Conservation (phyloP, 2,797 vertebrate genomes). For the Agapornis canus region DNA sequence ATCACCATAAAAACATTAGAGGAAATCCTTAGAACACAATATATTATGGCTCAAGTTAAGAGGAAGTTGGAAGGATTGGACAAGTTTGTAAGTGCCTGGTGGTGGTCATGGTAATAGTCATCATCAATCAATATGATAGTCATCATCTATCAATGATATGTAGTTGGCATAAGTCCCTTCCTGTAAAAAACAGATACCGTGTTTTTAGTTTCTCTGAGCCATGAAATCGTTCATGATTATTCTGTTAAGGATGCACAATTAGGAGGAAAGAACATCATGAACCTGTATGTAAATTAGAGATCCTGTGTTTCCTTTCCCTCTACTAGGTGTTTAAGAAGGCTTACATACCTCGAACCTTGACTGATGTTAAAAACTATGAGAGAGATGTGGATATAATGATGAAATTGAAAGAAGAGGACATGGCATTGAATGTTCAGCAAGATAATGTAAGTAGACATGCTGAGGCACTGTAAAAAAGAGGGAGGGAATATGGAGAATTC, state of each 20-base stretch:
- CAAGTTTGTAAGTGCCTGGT: neutral
- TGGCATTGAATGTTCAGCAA: constrained; percentile 77
- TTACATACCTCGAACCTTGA: constrained; percentile 89
- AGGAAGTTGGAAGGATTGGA: neutral
- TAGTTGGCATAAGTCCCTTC: neutral
- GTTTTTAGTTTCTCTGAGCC: neutral
- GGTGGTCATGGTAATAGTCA: neutral
- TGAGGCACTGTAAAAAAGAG: neutral
- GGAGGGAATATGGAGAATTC: neutral
- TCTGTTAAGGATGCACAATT: neutral
- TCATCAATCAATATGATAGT: neutral
- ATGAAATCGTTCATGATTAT: neutral
- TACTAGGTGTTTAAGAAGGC: constrained; percentile 89
- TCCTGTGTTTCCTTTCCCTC: neutral
- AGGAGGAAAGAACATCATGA: neutral
- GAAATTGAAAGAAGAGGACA: constrained; percentile 81
- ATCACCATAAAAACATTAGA: neutral
- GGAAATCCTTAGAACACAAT: neutral
- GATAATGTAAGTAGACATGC: constrained; percentile 79
- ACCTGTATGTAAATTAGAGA: neutral
- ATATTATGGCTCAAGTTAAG: neutral
- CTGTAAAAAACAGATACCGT: neutral
- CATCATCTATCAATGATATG: neutral
- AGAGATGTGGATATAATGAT: constrained; percentile 84
- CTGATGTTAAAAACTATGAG: constrained; percentile 88